Percentiles rank a stretch among this genome's conserved stretches.
Conservation (phyloP, 2,888 invertebrate genomes). For the Patella caerulea region DNA sequence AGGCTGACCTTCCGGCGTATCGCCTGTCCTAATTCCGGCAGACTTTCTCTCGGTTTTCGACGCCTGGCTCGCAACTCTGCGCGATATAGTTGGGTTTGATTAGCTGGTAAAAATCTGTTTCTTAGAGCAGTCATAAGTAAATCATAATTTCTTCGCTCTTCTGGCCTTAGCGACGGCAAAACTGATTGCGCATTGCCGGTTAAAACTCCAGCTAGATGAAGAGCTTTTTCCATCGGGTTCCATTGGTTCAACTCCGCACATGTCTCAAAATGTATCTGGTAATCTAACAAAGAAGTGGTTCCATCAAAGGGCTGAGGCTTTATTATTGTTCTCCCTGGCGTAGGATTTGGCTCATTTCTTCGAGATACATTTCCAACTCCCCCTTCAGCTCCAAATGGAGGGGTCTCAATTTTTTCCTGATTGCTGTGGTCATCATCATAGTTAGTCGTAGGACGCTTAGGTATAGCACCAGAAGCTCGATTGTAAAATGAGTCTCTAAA, state of each 20-base stretch:
- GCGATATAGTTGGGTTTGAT: neutral
- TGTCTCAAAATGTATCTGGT: neutral
- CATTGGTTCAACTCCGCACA: neutral
- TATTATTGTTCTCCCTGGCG: too few species aligned
- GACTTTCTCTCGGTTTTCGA: neutral
- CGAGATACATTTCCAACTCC: too few species aligned
- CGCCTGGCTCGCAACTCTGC: neutral
- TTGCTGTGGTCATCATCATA: too few species aligned
- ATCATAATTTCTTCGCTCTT: neutral
- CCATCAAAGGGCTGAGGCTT: neutral
- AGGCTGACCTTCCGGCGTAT: neutral
- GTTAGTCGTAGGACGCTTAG: too few species aligned
- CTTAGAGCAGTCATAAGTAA: neutral
- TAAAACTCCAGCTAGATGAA: neutral
- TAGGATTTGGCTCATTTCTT: too few species aligned
- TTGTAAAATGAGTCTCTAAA: too few species aligned
- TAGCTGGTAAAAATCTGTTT: neutral
- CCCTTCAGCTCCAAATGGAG: too few species aligned
- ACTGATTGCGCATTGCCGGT: neutral
- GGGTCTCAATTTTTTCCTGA: too few species aligned
- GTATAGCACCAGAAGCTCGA: too few species aligned
- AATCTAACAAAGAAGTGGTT: neutral
- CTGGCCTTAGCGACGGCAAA: neutral
- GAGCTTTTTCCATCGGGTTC: neutral
- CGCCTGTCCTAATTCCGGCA: neutral